phyloP scores from a whole-genome alignment of 2,888 invertebrate genomes.

The Drosophila kanekoi region DNA sequence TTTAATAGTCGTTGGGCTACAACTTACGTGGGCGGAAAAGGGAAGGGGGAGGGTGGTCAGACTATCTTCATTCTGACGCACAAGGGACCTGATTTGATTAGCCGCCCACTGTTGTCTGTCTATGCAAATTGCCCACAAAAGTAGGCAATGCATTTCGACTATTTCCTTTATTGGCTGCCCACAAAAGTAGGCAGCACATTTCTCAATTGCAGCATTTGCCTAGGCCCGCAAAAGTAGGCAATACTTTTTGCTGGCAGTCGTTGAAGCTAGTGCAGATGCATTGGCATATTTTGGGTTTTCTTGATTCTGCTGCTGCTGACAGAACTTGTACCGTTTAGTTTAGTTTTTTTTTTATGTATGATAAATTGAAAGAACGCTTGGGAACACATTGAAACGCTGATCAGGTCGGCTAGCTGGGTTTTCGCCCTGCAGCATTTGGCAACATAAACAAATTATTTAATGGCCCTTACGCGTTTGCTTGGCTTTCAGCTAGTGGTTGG shows the following conservation, averaged over 20 bases:
- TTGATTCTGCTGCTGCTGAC: slow-evolving; percentile 9
- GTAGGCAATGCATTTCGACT: slow-evolving; percentile 7
- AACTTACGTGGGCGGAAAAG: slow-evolving; percentile 9
- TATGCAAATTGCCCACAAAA: slow-evolving; percentile 5
- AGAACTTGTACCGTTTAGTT: slow-evolving; percentile 24
- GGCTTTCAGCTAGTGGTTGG: slow-evolving; percentile 40
- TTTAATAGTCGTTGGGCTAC: slow-evolving; percentile 63
- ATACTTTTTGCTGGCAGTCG: slow-evolving; percentile 7
- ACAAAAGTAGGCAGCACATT: slow-evolving; percentile 21
- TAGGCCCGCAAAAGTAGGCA: slow-evolving; percentile 31
- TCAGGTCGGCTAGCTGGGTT: not conserved
- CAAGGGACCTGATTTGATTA: slow-evolving; percentile 50
- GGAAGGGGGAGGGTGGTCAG: not conserved
- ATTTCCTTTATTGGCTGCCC: not conserved
- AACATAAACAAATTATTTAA: slow-evolving; percentile 80
- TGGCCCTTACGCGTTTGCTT: slow-evolving; percentile 56
- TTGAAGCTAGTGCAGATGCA: slow-evolving; percentile 6
- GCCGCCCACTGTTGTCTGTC: slow-evolving; percentile 3
- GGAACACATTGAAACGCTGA: slow-evolving; percentile 6
- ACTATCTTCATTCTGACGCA: not conserved
- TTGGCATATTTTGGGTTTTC: slow-evolving; percentile 6
- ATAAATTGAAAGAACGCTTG: slow-evolving; percentile 10
- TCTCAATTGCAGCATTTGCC: not conserved
- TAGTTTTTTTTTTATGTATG: slow-evolving; percentile 11
- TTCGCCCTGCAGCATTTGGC: slow-evolving; percentile 49